A percentile compares a stretch with the other conserved stretches of the same genome.
Conservation (phyloP, 2,113 vertebrate species). For the Cyprinodon brontotheroides region DNA sequence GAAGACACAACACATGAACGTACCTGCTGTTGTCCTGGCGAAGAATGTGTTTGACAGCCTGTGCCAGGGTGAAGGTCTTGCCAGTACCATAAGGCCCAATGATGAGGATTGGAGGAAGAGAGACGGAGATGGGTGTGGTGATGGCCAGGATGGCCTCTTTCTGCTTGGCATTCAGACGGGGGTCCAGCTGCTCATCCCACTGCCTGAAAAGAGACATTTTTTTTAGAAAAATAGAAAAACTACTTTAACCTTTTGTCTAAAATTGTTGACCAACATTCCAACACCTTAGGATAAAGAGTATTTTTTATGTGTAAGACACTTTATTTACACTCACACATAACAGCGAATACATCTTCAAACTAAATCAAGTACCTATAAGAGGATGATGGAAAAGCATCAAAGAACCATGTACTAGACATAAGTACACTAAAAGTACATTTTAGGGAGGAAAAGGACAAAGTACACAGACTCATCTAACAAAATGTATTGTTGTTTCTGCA, state of each 20-base stretch:
- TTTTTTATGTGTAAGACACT: background rate
- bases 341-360: no score
- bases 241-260: background rate
- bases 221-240: constrained; percentile 10
- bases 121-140: constrained; percentile 91
- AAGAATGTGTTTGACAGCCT: constrained; percentile 98
- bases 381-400: background rate
- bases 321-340: constrained; percentile 9
- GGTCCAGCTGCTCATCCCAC: constrained; percentile 98
- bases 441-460: background rate
- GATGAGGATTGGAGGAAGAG: constrained; percentile 95
- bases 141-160: constrained; percentile 98
- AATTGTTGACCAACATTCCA: constrained; percentile 1
- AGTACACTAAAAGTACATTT: background rate
- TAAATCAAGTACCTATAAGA: background rate
- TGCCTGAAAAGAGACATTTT: constrained; percentile 80
- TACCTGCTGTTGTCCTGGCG: constrained; percentile 93
- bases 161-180: constrained; percentile 97
- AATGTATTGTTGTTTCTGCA: no score
- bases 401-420: background rate
- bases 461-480: background rate
- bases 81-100: constrained; percentile 98
- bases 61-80: constrained; percentile 98
- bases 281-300: constrained; percentile 5
- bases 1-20: constrained; percentile 9